Evolutionary conservation across 2,797 vertebrate species (phyloP).

Genomic region (Halcyon badia): DNA sequence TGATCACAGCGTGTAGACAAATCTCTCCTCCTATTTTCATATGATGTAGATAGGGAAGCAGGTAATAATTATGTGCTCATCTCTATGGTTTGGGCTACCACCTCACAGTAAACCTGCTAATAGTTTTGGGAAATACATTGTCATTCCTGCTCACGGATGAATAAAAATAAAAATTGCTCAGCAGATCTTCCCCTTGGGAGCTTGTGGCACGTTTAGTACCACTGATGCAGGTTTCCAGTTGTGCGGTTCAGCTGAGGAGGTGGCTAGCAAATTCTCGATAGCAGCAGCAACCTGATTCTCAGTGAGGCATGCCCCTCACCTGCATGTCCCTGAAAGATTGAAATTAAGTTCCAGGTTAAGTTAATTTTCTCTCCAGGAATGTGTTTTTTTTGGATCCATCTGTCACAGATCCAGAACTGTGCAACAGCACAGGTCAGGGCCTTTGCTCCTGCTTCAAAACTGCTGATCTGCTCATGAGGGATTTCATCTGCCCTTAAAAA

Average conservation of each 20-base stretch:
- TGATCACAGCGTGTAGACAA: background rate
- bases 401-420: background rate
- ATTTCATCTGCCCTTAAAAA: background rate
- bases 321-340: background rate
- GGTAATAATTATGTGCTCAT: background rate
- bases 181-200: background rate
- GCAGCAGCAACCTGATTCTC: background rate
- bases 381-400: background rate
- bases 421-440: background rate
- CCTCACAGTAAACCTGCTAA: background rate
- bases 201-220: background rate
- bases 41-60: background rate
- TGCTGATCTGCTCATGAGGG: background rate
- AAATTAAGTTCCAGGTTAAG: background rate
- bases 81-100: background rate
- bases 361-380: background rate
- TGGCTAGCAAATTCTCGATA: background rate
- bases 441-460: background rate
- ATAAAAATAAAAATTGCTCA: background rate
- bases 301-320: background rate
- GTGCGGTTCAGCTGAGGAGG: background rate
- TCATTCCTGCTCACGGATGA: background rate
- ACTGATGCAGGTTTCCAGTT: background rate
- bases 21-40: background rate
- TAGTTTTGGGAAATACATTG: background rate